phyloP scores from a whole-genome alignment of 2,113 vertebrate species.

The Centrocercus urophasianus region DNA sequence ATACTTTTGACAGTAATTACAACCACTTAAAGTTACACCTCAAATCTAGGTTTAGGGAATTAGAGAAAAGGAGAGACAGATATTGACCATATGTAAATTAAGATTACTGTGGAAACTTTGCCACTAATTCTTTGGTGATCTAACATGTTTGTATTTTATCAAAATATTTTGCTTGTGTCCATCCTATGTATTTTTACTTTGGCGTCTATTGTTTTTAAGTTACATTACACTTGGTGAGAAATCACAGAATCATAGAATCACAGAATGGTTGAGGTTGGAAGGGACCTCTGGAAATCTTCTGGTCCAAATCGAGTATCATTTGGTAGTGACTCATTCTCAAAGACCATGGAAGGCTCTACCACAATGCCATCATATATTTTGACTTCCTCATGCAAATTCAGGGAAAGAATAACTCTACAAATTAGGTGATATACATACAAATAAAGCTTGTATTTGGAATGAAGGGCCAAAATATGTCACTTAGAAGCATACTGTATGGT shows the following conservation, averaged over 20 bases:
- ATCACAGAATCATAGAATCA: neutral
- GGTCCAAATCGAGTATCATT: neutral
- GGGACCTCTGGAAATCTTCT: neutral
- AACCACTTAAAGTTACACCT: neutral
- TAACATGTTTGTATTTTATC: neutral
- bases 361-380: neutral
- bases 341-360: neutral
- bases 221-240: neutral
- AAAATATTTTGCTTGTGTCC: neutral
- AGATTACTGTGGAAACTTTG: neutral
- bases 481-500: neutral
- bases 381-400: neutral
- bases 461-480: neutral
- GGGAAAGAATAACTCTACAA: neutral
- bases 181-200: neutral
- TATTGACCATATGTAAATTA: neutral
- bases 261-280: neutral
- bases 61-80: neutral
- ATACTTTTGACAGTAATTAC: neutral
- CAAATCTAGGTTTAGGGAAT: neutral
- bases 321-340: neutral
- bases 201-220: neutral
- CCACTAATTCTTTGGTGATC: neutral
- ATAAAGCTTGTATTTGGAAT: fast-evolving
- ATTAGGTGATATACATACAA: neutral